These are phyloP conservation scores for Setipinna tenuifilis DNA, from an alignment of 2,797 vertebrate genomes.

Conservation along the genomic window DNA sequence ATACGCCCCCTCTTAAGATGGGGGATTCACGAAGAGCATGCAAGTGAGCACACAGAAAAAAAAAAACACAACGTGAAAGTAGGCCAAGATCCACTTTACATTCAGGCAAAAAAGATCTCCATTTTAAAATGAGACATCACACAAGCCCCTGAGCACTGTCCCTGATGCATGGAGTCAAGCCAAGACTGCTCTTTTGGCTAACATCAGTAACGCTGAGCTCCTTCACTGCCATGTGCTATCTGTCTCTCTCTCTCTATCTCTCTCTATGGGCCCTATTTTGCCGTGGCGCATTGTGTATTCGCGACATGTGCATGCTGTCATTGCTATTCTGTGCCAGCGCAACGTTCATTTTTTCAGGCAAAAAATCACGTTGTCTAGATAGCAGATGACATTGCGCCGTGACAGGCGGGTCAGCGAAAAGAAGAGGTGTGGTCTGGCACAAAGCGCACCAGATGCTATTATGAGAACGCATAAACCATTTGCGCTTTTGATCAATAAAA, in stretches of 20 bases:
- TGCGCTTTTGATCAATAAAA: too few relatives aligned
- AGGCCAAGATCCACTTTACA: slow-evolving; percentile 29
- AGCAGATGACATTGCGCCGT: too few relatives aligned
- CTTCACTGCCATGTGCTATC: background rate
- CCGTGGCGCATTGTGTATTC: too few relatives aligned
- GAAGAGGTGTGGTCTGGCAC: too few relatives aligned
- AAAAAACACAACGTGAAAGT: background rate
- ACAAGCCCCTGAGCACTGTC: slow-evolving; percentile 33
- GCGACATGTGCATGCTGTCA: too few relatives aligned
- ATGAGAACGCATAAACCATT: too few relatives aligned
- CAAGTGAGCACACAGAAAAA: slow-evolving; percentile 15
- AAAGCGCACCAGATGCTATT: too few relatives aligned
- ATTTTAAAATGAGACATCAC: slow-evolving; percentile 37
- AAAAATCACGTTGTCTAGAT: too few relatives aligned
- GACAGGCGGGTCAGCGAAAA: too few relatives aligned
- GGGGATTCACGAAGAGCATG: slow-evolving; percentile 4
- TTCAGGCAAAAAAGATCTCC: slow-evolving; percentile 29
- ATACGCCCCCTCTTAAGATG: slow-evolving; percentile 21
- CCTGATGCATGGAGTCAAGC: slow-evolving; percentile 26
- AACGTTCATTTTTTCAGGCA: too few relatives aligned
- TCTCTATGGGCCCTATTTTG: too few relatives aligned
- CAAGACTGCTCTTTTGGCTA: slow-evolving; percentile 37
- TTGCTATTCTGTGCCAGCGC: too few relatives aligned
- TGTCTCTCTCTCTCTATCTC: background rate
- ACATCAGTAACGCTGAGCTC: slow-evolving; percentile 30